phyloP scores from a whole-genome alignment of 2,888 invertebrate species.

The Ophioninae sp. region DNA sequence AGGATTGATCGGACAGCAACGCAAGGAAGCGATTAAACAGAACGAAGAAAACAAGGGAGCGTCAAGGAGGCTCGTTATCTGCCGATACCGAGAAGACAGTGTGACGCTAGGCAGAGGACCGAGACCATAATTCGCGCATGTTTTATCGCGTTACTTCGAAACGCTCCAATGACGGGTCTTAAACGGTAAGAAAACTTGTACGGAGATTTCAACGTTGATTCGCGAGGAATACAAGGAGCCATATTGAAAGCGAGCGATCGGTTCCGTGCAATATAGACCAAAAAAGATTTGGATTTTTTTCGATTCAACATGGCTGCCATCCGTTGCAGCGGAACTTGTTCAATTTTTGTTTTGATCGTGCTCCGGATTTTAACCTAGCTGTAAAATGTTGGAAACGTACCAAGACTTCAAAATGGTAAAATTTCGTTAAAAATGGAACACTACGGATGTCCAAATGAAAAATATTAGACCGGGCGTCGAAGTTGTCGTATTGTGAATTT shows the following conservation, averaged over 20 bases:
- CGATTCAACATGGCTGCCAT: too few species aligned
- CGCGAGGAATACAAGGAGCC: neutral
- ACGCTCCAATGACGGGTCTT: neutral
- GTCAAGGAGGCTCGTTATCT: neutral
- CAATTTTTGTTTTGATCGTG: too few species aligned
- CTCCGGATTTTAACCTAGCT: neutral
- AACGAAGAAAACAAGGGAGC: neutral
- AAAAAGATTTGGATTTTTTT: neutral
- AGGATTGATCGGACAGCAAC: neutral
- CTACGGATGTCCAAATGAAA: neutral
- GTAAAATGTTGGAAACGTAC: neutral
- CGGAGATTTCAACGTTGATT: neutral
- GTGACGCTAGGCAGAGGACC: neutral
- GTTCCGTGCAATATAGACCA: neutral
- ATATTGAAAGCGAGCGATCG: neutral
- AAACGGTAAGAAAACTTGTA: neutral
- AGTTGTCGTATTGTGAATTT: neutral
- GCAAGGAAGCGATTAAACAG: neutral
- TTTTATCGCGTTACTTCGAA: neutral
- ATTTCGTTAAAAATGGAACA: neutral
- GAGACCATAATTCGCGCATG: neutral
- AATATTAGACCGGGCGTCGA: neutral
- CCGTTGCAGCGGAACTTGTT: neutral
- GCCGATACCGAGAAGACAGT: neutral
- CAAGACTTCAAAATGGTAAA: neutral